These are phyloP conservation scores for Delichon dasypus DNA, from an alignment of 2,797 vertebrate genomes.

Conservation along the genomic window DNA sequence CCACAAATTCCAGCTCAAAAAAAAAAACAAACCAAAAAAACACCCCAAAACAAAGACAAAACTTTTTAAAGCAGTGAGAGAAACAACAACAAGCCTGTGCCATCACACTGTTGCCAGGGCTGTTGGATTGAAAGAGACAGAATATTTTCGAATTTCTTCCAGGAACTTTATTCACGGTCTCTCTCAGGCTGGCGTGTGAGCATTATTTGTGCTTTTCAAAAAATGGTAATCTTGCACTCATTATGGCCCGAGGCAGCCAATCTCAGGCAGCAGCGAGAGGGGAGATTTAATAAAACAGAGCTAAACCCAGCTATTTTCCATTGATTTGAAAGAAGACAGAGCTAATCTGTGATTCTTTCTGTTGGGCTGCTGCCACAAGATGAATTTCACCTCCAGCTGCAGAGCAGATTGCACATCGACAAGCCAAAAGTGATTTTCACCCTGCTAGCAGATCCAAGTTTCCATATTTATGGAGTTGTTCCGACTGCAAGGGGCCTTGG, in stretches of 20 bases:
- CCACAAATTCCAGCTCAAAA: background rate
- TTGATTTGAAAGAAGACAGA: slow-evolving; percentile 35
- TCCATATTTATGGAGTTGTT: background rate
- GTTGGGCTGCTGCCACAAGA: slow-evolving; percentile 30
- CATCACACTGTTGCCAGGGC: background rate
- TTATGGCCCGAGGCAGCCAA: slow-evolving; percentile 11
- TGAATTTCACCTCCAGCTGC: slow-evolving; percentile 36
- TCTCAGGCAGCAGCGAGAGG: background rate
- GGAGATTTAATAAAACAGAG: slow-evolving; percentile 45
- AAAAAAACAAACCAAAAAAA: background rate
- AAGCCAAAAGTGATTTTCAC: slow-evolving; percentile 10
- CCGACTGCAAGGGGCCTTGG: background rate
- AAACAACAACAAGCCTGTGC: background rate
- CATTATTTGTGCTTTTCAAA: background rate
- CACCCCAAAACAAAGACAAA: background rate
- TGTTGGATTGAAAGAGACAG: background rate
- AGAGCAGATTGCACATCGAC: slow-evolving; percentile 2
- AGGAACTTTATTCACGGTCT: background rate
- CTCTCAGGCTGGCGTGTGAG: background rate
- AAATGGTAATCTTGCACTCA: slow-evolving; percentile 3
- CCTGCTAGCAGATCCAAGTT: background rate
- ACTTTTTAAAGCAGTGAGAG: background rate
- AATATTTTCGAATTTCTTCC: background rate
- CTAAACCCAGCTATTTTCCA: slow-evolving; percentile 11
- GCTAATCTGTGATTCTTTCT: slow-evolving; percentile 45